Conservation (phyloP, 2,113 vertebrate genomes). For the Phyllopteryx taeniolatus region DNA sequence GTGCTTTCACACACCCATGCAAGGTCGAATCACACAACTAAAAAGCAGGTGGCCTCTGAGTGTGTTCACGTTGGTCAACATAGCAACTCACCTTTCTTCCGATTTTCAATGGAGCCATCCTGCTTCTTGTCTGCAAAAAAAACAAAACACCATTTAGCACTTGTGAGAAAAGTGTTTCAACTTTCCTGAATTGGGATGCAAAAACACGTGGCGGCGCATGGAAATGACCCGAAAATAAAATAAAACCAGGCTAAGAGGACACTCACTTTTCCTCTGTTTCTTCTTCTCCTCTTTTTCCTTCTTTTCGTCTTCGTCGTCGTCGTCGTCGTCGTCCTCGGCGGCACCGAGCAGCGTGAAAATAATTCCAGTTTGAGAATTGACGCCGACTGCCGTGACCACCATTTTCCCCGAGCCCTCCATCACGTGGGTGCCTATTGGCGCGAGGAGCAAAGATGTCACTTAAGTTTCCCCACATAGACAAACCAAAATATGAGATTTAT, state of each 20-base stretch:
- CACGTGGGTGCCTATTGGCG: conserved; percentile 89
- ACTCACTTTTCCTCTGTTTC: conserved; percentile 93
- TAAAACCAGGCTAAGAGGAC: not conserved
- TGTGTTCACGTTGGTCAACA: not conserved
- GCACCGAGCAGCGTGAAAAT: conserved; percentile 95
- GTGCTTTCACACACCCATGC: not conserved
- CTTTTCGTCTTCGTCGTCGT: conserved; percentile 85
- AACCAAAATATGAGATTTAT: not conserved
- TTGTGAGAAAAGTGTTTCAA: not conserved
- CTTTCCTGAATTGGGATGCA: not conserved
- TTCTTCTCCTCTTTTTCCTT: conserved; percentile 92
- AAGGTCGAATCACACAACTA: not conserved
- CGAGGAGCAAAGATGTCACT: conserved; percentile 19
- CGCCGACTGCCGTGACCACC: conserved; percentile 94
- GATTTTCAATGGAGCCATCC: conserved; percentile 91
- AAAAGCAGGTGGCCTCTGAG: not conserved
- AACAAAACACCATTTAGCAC: conserved; percentile 46
- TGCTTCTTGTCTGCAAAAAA: conserved; percentile 90
- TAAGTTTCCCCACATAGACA: not conserved
- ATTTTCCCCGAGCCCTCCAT: conserved; percentile 99
- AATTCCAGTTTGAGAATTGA: conserved; percentile 99
- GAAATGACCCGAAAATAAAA: not conserved
- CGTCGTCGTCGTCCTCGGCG: conserved; percentile 87
- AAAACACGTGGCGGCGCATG: conserved; percentile 4
- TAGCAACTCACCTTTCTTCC: conserved; percentile 89